A percentile compares a stretch with the other conserved stretches of the same genome.
These are phyloP conservation scores for Cyprinus carpio DNA, from an alignment of 2,113 vertebrate species.

Conservation along the genomic window DNA sequence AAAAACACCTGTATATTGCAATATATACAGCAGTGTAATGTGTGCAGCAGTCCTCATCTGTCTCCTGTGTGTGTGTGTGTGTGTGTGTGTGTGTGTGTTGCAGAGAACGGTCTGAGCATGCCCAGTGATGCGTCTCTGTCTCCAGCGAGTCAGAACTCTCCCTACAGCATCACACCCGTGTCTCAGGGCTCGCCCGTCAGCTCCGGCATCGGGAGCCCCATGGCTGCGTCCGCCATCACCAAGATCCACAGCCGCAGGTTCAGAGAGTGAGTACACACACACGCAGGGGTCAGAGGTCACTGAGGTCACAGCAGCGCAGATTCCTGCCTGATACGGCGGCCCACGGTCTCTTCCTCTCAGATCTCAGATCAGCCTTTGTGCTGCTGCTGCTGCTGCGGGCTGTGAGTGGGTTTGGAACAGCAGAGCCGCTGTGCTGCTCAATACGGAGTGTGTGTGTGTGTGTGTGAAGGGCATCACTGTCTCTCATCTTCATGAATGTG, in stretches of 20 bases:
- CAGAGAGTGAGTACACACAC: slow-evolving; percentile 86
- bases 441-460: neutral
- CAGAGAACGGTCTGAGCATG: slow-evolving; percentile 86
- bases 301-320: neutral
- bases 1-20: too few species aligned
- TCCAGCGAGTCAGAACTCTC: slow-evolving; percentile 97
- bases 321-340: neutral
- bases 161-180: slow-evolving; percentile 97
- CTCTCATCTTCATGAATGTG: too few species aligned
- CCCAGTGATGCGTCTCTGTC: slow-evolving; percentile 94
- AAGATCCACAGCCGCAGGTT: slow-evolving; percentile 99
- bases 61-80: too few species aligned
- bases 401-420: neutral
- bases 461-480: neutral
- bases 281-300: neutral
- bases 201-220: slow-evolving; percentile 95
- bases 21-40: too few species aligned
- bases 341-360: neutral
- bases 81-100: neutral
- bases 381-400: neutral
- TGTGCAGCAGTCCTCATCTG: neutral
- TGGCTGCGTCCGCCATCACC: slow-evolving; percentile 95
- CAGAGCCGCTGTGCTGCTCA: neutral
- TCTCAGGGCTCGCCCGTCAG: slow-evolving; percentile 96
- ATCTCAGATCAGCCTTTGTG: neutral